These are phyloP conservation scores for Auanema freiburgensis DNA, from an alignment of 2,888 invertebrate species.

Conservation along the genomic window DNA sequence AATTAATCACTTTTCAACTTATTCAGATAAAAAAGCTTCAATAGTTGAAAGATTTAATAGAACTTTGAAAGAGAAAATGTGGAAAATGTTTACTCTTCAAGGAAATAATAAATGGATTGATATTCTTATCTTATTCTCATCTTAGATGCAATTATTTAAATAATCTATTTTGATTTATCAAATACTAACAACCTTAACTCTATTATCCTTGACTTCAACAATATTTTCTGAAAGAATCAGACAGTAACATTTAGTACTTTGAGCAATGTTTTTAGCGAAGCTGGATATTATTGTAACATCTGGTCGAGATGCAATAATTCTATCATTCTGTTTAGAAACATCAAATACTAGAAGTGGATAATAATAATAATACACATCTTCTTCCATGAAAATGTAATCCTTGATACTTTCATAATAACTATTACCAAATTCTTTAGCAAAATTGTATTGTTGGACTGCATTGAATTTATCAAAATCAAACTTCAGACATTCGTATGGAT, in stretches of 20 bases:
- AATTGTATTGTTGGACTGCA: constrained; percentile 48
- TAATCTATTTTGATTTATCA: too few species aligned
- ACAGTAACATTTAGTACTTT: constrained; percentile 41
- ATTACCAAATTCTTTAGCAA: constrained; percentile 47
- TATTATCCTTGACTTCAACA: constrained; percentile 40
- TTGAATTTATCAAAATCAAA: constrained; percentile 48
- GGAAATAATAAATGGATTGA: too few species aligned
- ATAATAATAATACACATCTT: constrained; percentile 41
- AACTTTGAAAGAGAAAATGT: constrained; percentile 33
- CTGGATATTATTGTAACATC: constrained; percentile 44
- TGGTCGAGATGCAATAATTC: constrained; percentile 42
- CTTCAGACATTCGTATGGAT: constrained; percentile 47
- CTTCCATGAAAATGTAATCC: constrained; percentile 45
- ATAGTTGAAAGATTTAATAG: constrained; percentile 39
- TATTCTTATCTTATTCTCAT: too few species aligned
- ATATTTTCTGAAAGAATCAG: constrained; percentile 32
- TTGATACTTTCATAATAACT: constrained; percentile 41
- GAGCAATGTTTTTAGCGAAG: constrained; percentile 33
- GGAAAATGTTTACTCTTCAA: too few species aligned
- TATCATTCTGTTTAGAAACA: constrained; percentile 48
- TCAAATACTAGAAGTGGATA: constrained; percentile 42
- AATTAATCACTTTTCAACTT: too few species aligned
- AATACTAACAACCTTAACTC: too few species aligned
- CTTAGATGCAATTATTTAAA: too few species aligned
- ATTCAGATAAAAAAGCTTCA: constrained; percentile 28